Conservation (phyloP, 30 jellyfish, hydroid and myxozoan species). For the Pelagia noctiluca region DNA sequence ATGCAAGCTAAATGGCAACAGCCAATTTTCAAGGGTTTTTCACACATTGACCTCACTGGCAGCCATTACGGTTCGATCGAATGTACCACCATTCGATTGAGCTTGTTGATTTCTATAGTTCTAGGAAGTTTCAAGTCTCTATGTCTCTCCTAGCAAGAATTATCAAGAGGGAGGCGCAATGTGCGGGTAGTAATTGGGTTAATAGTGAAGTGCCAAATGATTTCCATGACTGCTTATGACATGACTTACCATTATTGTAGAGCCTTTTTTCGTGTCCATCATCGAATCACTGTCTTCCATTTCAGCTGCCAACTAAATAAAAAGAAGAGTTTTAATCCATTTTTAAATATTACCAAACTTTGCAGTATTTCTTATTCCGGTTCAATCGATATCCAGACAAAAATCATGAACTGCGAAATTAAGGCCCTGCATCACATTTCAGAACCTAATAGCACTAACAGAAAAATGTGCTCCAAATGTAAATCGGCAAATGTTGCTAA, state of each 20-base stretch:
- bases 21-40: no score
- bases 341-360: slow-evolving; percentile 2
- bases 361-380: background rate
- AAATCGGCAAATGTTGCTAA: background rate
- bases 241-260: background rate
- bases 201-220: background rate
- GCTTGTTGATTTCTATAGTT: no score
- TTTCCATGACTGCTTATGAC: background rate
- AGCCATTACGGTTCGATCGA: no score
- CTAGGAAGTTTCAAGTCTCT: no score
- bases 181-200: slow-evolving; percentile 2
- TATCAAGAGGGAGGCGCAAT: background rate
- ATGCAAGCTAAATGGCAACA: no score
- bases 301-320: slow-evolving; percentile 15
- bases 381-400: background rate
- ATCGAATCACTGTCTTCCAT: slow-evolving; percentile 6
- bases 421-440: background rate
- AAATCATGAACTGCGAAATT: slow-evolving; percentile 4
- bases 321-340: slow-evolving; percentile 1
- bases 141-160: no score
- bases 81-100: no score
- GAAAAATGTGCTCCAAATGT: background rate
- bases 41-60: no score
- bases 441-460: background rate
- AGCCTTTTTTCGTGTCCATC: background rate